Evolutionary conservation across 2,113 vertebrate species (phyloP).

Genomic region (Mesoclemmys tuberculata): DNA sequence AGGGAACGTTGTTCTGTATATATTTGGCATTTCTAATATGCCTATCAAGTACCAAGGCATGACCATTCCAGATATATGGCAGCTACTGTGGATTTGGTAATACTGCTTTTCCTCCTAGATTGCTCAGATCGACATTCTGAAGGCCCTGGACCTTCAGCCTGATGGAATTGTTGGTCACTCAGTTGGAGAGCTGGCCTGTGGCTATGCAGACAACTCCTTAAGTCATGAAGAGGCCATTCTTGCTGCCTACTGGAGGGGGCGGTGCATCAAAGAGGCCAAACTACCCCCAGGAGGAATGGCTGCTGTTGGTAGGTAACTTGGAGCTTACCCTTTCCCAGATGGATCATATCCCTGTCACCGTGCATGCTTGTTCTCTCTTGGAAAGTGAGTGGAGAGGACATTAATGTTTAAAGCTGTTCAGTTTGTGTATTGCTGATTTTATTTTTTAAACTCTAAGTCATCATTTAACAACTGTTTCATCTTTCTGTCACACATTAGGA

Average conservation of each 20-base stretch:
- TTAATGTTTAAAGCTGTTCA: neutral
- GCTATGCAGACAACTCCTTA: conserved; percentile 92
- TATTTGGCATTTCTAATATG: neutral
- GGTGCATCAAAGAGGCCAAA: conserved; percentile 91
- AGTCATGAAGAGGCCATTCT: conserved; percentile 89
- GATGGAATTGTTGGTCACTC: conserved; percentile 96
- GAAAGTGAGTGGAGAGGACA: neutral
- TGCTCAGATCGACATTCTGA: conserved; percentile 92
- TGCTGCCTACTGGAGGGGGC: conserved; percentile 93
- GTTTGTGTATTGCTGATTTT: too few relatives aligned
- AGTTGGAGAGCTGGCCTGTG: conserved; percentile 94
- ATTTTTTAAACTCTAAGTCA: too few relatives aligned
- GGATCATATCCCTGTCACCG: neutral
- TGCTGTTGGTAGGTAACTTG: conserved; percentile 87
- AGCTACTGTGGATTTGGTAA: neutral
- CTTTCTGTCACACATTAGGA: neutral
- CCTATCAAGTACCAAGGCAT: neutral
- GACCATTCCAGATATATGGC: neutral
- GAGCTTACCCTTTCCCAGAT: neutral
- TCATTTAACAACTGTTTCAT: neutral
- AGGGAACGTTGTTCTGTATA: neutral
- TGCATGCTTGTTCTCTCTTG: neutral
- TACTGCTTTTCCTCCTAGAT: conserved; percentile 76
- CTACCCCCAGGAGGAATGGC: conserved; percentile 93
- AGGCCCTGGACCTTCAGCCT: conserved; percentile 85